These are phyloP conservation scores for Drosophila burlai DNA, from an alignment of 1,140 invertebrate genomes.

Conservation along the genomic window DNA sequence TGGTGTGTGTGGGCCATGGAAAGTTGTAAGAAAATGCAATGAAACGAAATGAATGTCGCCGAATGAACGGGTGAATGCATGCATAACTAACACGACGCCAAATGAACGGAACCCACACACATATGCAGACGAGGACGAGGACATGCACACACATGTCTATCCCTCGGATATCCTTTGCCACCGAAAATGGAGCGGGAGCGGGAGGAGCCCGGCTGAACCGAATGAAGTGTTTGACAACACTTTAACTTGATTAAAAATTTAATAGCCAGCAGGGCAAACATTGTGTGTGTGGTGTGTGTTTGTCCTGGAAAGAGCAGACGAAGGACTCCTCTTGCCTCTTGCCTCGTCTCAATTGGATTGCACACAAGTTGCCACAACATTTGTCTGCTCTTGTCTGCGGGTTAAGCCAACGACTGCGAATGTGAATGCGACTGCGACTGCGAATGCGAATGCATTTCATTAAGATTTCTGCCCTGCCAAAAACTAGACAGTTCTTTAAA, in stretches of 20 bases:
- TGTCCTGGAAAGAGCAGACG: slow-evolving; percentile 1
- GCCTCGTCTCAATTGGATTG: slow-evolving; percentile 69
- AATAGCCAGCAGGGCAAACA: slow-evolving; percentile 76
- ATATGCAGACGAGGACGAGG: too few relatives aligned
- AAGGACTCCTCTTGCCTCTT: neutral
- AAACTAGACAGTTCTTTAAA: slow-evolving; percentile 17
- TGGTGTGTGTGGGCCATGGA: slow-evolving; percentile 23
- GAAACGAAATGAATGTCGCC: slow-evolving; percentile 81
- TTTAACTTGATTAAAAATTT: slow-evolving; percentile 83
- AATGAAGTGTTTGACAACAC: slow-evolving; percentile 82
- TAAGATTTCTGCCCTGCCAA: slow-evolving; percentile 40
- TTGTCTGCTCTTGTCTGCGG: slow-evolving; percentile 42
- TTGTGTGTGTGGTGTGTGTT: slow-evolving; percentile 19
- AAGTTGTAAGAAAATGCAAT: slow-evolving; percentile 74
- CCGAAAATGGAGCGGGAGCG: slow-evolving; percentile 12
- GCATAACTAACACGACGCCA: slow-evolving; percentile 70
- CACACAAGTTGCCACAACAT: slow-evolving; percentile 73
- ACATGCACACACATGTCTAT: neutral
- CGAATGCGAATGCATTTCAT: slow-evolving; percentile 57
- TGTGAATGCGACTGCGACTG: slow-evolving; percentile 19
- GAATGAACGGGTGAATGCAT: slow-evolving; percentile 71
- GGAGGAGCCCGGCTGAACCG: slow-evolving; percentile 53
- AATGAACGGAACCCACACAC: slow-evolving; percentile 10
- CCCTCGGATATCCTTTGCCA: slow-evolving; percentile 20
- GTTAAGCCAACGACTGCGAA: slow-evolving; percentile 29